These are phyloP conservation scores for Drosophila prostipennis DNA, from an alignment of 2,888 invertebrate species.

Conservation along the genomic window DNA sequence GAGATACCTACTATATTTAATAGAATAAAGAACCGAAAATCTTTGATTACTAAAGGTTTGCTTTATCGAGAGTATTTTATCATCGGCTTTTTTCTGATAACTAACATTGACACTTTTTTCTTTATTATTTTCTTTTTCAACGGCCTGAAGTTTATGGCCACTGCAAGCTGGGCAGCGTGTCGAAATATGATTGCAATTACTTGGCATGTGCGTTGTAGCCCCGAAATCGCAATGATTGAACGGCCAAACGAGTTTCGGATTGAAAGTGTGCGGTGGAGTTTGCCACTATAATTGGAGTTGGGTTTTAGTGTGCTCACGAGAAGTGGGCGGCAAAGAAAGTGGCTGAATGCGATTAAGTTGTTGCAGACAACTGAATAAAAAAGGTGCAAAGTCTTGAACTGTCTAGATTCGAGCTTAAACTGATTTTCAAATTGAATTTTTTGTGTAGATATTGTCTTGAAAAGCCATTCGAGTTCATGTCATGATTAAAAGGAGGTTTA, in stretches of 20 bases:
- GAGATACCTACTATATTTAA: background rate
- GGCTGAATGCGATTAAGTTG: slow-evolving; percentile 12
- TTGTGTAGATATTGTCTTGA: background rate
- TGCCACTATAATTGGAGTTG: slow-evolving; percentile 45
- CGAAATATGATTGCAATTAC: slow-evolving; percentile 69
- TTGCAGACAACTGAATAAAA: background rate
- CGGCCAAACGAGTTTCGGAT: slow-evolving; percentile 40
- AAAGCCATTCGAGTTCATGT: background rate
- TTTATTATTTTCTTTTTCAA: background rate
- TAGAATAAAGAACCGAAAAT: background rate
- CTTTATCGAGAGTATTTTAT: too few species aligned
- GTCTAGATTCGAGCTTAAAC: background rate
- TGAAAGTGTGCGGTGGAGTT: slow-evolving; percentile 24
- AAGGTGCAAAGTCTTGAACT: background rate
- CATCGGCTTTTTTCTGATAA: background rate
- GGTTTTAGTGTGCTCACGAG: slow-evolving; percentile 20
- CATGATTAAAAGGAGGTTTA: too few species aligned
- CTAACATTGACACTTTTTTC: slow-evolving; percentile 4
- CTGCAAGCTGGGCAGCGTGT: slow-evolving; percentile 29
- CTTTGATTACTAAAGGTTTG: too few species aligned
- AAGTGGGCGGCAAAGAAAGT: slow-evolving; percentile 56
- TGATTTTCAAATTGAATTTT: slow-evolving; percentile 6
- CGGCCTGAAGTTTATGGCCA: slow-evolving; percentile 54
- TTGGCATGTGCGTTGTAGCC: slow-evolving; percentile 26
- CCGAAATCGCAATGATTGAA: slow-evolving; percentile 53